These are phyloP conservation scores for Ophion ellenae DNA, from an alignment of 2,888 invertebrate species.

Conservation along the genomic window DNA sequence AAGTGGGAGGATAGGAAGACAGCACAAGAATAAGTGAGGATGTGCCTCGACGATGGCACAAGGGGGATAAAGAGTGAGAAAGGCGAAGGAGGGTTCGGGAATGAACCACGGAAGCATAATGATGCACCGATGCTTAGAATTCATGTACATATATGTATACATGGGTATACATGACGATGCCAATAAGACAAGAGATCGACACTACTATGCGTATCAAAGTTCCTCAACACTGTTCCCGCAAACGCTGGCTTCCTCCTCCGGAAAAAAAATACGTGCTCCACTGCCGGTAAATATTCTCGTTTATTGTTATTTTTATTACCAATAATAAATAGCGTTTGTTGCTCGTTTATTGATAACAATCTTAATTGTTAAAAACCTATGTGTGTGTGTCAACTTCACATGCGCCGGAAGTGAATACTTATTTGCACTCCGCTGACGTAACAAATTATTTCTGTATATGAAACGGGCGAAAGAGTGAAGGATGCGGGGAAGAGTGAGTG, in stretches of 20 bases:
- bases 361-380: too few species aligned
- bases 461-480: too few species aligned
- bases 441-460: too few species aligned
- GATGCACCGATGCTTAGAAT: slow-evolving; percentile 38
- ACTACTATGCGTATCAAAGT: slow-evolving; percentile 6
- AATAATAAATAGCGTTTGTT: too few species aligned
- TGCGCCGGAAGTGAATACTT: too few species aligned
- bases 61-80: slow-evolving; percentile 21
- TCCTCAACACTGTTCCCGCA: background rate
- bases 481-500: too few species aligned
- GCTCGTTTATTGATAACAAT: too few species aligned
- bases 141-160: background rate
- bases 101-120: slow-evolving; percentile 38
- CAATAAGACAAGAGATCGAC: slow-evolving; percentile 40
- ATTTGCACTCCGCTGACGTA: too few species aligned
- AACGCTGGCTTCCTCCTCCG: background rate
- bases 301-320: background rate
- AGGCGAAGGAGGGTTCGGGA: background rate
- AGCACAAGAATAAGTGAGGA: slow-evolving; percentile 16
- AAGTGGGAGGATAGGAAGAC: slow-evolving; percentile 15
- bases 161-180: background rate
- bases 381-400: too few species aligned
- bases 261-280: background rate
- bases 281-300: background rate
- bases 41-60: background rate